Evolutionary conservation across 1,140 invertebrate species (phyloP).

Genomic region (Zelostemma sp.): DNA sequence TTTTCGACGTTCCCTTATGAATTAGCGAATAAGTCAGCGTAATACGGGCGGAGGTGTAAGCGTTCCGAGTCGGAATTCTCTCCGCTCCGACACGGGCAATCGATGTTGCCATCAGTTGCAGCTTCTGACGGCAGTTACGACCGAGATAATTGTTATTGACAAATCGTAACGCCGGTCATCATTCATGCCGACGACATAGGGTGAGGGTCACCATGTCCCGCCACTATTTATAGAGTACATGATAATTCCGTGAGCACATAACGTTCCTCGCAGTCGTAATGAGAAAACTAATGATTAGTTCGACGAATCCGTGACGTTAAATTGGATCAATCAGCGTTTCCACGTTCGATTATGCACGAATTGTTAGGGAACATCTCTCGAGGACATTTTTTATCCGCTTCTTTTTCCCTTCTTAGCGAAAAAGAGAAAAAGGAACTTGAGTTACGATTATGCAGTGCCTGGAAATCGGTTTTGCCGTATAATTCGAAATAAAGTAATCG

Average conservation of each 20-base stretch:
- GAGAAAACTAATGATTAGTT: constrained; percentile 41
- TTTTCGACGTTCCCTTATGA: constrained; percentile 10
- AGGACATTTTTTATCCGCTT: neutral
- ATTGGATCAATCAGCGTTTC: no score
- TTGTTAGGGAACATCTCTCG: no score
- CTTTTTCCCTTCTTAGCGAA: neutral
- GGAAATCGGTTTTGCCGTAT: constrained; percentile 56
- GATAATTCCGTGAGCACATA: constrained; percentile 46
- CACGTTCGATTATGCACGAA: no score
- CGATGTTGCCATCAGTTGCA: constrained; percentile 56
- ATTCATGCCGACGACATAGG: constrained; percentile 50
- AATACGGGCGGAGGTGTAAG: neutral
- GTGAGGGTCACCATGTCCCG: constrained; percentile 36
- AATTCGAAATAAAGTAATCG: constrained; percentile 67
- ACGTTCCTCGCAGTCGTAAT: constrained; percentile 31
- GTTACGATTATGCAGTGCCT: constrained; percentile 34
- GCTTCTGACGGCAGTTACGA: constrained; percentile 50
- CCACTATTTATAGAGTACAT: constrained; percentile 48
- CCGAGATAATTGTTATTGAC: constrained; percentile 58
- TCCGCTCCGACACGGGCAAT: constrained; percentile 38
- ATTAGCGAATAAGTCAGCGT: neutral
- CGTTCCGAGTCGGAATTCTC: constrained; percentile 11
- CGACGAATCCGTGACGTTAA: neutral
- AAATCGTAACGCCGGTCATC: constrained; percentile 57
- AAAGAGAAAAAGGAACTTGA: constrained; percentile 1